phyloP scores from a whole-genome alignment of 1,140 invertebrate species.

The Parapsyche elsis region DNA sequence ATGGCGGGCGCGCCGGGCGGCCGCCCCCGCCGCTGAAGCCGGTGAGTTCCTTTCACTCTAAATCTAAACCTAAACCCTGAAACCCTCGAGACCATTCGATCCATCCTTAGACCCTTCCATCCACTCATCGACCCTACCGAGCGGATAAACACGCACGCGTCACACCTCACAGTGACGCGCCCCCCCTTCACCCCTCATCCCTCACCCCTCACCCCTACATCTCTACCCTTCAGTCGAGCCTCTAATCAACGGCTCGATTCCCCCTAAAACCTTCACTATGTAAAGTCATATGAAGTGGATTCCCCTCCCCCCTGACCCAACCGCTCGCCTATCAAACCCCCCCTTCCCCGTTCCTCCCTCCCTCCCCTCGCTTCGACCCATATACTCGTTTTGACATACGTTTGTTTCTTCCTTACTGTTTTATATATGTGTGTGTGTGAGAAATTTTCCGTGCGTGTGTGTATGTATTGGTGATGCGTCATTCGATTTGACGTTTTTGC shows the following conservation, averaged over 20 bases:
- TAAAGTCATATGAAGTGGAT: too few relatives aligned
- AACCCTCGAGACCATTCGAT: too few relatives aligned
- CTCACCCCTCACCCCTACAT: not conserved
- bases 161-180: not conserved
- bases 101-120: too few relatives aligned
- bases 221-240: not conserved
- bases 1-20: slow-evolving; percentile 37
- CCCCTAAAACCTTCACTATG: too few relatives aligned
- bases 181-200: not conserved
- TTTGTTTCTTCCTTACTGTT: not conserved
- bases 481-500: not conserved
- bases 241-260: too few relatives aligned
- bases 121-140: too few relatives aligned
- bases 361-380: not conserved
- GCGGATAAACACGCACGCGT: not conserved
- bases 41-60: not conserved
- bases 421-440: not conserved
- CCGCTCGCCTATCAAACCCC: not conserved
- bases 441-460: too few relatives aligned
- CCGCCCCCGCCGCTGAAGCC: slow-evolving; percentile 31
- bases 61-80: too few relatives aligned
- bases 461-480: too few relatives aligned
- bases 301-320: too few relatives aligned
- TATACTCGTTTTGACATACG: not conserved
- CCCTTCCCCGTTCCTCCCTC: not conserved